These are phyloP conservation scores for Chiloscyllium punctatum DNA, from an alignment of 2,797 vertebrate genomes.

Conservation along the genomic window DNA sequence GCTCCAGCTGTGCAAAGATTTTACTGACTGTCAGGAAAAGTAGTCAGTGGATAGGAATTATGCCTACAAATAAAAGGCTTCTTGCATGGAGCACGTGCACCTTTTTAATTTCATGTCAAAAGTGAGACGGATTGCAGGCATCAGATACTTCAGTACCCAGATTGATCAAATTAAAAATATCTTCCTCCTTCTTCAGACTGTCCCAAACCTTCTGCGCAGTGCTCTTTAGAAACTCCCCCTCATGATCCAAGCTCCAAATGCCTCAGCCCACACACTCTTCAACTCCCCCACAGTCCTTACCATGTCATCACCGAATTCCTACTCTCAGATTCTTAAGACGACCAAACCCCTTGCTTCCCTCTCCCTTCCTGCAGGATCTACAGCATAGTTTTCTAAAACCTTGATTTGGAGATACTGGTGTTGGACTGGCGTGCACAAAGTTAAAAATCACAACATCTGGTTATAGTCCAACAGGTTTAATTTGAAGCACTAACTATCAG, in stretches of 20 bases:
- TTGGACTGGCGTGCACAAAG: too few species aligned
- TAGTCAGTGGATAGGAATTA: neutral
- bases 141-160: neutral
- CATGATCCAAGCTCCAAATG: neutral
- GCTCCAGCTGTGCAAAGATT: slow-evolving; percentile 18
- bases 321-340: neutral
- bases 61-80: neutral
- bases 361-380: neutral
- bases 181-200: neutral
- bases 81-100: neutral
- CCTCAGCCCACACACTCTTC: neutral
- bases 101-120: neutral
- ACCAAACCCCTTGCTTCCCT: neutral
- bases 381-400: neutral
- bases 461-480: too few species aligned
- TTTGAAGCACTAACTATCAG: too few species aligned
- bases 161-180: neutral
- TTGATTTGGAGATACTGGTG: too few species aligned
- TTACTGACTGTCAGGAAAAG: neutral
- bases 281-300: neutral
- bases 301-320: neutral
- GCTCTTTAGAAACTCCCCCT: neutral
- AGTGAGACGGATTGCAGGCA: neutral
- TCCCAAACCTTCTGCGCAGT: neutral
- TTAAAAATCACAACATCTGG: too few species aligned